Percentiles rank a stretch among this genome's conserved stretches.
These are phyloP conservation scores for Caranx melampygus DNA, from an alignment of 2,113 vertebrate species.

Conservation along the genomic window DNA sequence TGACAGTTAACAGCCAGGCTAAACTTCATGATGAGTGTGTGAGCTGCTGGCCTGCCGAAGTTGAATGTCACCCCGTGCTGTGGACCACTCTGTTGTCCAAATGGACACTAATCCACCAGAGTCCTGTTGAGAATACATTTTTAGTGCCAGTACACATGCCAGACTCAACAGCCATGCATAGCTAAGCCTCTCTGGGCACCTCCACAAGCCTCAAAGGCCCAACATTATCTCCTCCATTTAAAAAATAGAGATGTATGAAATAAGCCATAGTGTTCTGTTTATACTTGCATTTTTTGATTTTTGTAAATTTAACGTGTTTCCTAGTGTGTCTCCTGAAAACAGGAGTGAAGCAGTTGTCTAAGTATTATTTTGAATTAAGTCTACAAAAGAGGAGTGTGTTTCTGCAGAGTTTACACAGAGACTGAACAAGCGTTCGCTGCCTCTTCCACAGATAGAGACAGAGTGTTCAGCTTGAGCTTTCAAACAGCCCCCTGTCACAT, in stretches of 20 bases:
- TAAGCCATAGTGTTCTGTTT: background rate
- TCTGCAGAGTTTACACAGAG: slow-evolving; percentile 35
- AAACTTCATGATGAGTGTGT: slow-evolving; percentile 52
- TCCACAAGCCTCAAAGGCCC: slow-evolving; percentile 68
- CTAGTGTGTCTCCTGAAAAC: background rate
- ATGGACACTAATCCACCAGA: slow-evolving; percentile 80
- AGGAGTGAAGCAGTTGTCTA: background rate
- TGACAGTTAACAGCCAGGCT: slow-evolving; percentile 25
- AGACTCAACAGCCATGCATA: slow-evolving; percentile 73
- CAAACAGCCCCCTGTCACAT: slow-evolving; percentile 66
- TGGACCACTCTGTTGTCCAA: slow-evolving; percentile 78
- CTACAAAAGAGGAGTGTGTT: slow-evolving; percentile 7
- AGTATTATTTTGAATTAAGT: slow-evolving; percentile 21
- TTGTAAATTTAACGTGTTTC: background rate
- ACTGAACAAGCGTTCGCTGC: slow-evolving; percentile 18
- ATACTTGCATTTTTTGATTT: background rate
- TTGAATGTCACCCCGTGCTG: slow-evolving; percentile 80
- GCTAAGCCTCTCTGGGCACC: slow-evolving; percentile 75
- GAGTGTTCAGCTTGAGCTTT: slow-evolving; percentile 36
- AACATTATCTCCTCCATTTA: slow-evolving; percentile 24
- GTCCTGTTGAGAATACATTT: slow-evolving; percentile 74
- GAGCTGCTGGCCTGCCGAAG: slow-evolving; percentile 64
- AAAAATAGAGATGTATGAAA: background rate
- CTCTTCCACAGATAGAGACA: slow-evolving; percentile 43
- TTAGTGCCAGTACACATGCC: slow-evolving; percentile 74